phyloP scores from a whole-genome alignment of 2,888 invertebrate species.

The Microctonus hyperodae region DNA sequence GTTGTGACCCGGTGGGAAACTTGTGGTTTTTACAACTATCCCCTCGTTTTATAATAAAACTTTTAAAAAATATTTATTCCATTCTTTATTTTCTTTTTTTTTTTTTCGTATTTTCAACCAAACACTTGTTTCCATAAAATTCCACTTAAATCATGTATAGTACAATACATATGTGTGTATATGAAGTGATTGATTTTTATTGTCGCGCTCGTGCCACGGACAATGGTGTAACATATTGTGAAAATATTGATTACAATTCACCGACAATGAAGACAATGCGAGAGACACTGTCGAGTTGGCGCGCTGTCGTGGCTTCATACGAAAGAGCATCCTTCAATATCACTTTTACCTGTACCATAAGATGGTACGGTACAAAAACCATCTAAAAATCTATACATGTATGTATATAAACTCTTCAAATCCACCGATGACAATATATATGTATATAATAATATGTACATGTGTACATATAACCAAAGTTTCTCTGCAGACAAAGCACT shows the following conservation, averaged over 20 bases:
- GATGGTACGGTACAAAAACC: slow-evolving; percentile 10
- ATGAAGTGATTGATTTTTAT: slow-evolving; percentile 10
- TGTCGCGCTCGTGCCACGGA: slow-evolving; percentile 57
- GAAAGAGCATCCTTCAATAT: slow-evolving; percentile 45
- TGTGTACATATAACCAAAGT: slow-evolving; percentile 8
- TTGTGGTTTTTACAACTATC: neutral
- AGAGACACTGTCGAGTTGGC: slow-evolving; percentile 42
- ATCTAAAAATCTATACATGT: slow-evolving; percentile 8
- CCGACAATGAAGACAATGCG: slow-evolving; percentile 60
- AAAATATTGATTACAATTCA: slow-evolving; percentile 63
- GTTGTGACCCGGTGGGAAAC: neutral
- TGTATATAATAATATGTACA: neutral
- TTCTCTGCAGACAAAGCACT: slow-evolving; percentile 5
- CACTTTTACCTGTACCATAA: slow-evolving; percentile 31
- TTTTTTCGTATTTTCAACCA: neutral
- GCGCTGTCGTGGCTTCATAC: slow-evolving; percentile 52
- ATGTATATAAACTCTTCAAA: neutral
- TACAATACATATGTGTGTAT: neutral
- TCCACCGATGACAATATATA: slow-evolving; percentile 18
- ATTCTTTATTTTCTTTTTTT: no score
- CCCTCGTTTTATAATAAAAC: neutral
- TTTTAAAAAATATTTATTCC: neutral
- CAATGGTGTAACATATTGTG: slow-evolving; percentile 61
- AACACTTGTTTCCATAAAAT: no score
- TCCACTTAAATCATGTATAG: neutral